These are phyloP conservation scores for Pristionchus pacificus DNA, from an alignment of 1,140 invertebrate genomes.

Conservation along the genomic window DNA sequence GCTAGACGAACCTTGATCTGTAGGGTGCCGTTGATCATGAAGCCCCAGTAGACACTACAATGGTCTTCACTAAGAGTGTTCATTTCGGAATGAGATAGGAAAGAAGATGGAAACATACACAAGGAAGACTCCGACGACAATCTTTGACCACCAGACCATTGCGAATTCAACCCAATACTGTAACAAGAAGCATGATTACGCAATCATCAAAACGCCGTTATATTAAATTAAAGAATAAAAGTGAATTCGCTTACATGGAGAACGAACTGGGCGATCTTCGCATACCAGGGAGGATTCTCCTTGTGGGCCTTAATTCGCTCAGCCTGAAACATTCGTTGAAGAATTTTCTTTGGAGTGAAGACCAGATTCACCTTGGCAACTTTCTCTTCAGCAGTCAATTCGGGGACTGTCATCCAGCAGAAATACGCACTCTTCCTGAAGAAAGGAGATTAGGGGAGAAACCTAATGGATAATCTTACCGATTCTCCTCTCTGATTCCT, in stretches of 20 bases:
- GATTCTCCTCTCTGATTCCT: conserved; percentile 40
- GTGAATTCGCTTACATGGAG: background rate
- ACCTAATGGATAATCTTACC: background rate
- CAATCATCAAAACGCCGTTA: no score
- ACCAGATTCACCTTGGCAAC: background rate
- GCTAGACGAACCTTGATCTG: conserved; percentile 31
- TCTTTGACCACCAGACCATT: conserved; percentile 38
- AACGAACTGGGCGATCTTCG: background rate
- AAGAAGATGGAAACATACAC: conserved; percentile 23
- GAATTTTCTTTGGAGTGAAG: background rate
- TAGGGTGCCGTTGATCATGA: conserved; percentile 47
- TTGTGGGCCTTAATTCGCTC: background rate
- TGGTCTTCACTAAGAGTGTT: conserved; percentile 31
- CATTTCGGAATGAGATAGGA: conserved; percentile 16
- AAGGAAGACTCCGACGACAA: background rate
- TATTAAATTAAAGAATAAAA: no score
- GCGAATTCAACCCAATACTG: conserved; percentile 50
- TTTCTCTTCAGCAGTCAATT: conserved; percentile 15
- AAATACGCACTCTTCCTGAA: conserved; percentile 45
- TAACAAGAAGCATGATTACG: no score
- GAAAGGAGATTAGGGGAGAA: background rate
- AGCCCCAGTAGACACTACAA: conserved; percentile 41
- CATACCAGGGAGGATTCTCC: background rate
- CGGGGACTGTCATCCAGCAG: conserved; percentile 39
- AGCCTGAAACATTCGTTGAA: background rate